Conservation (phyloP, 1,140 invertebrate species). For the Megalonaias nervosa region DNA sequence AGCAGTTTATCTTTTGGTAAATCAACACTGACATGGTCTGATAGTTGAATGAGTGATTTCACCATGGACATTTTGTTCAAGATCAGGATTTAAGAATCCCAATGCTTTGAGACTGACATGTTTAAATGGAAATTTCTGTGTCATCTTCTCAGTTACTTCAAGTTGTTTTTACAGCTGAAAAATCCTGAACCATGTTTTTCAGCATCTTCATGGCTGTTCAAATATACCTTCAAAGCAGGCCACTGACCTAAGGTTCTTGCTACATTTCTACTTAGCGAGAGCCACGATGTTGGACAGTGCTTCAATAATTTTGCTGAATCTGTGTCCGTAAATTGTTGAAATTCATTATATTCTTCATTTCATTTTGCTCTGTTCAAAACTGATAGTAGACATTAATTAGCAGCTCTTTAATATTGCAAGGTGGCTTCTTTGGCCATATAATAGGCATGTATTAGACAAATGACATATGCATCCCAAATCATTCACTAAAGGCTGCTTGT, state of each 20-base stretch:
- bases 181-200: conserved; percentile 22
- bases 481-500: too few relatives aligned
- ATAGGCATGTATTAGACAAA: too few relatives aligned
- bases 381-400: conserved; percentile 19
- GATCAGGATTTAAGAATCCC: conserved; percentile 2
- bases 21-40: too few relatives aligned
- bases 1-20: too few relatives aligned
- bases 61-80: neutral
- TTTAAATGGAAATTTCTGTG: conserved; percentile 17
- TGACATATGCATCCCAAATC: too few relatives aligned
- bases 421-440: too few relatives aligned
- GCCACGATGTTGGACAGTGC: conserved; percentile 39
- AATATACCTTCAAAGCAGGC: conserved; percentile 21
- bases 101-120: conserved; percentile 1
- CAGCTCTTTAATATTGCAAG: neutral
- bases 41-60: neutral
- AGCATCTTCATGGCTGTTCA: conserved; percentile 27
- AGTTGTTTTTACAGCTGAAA: neutral
- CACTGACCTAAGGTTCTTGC: conserved; percentile 33
- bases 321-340: conserved; percentile 29
- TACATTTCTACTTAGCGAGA: conserved; percentile 13
- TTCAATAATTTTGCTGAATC: conserved; percentile 41
- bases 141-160: conserved; percentile 4
- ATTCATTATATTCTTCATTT: conserved; percentile 16
- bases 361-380: conserved; percentile 32